Evolutionary conservation across 1,140 invertebrate species (phyloP).

Genomic region (Campodea augens): DNA sequence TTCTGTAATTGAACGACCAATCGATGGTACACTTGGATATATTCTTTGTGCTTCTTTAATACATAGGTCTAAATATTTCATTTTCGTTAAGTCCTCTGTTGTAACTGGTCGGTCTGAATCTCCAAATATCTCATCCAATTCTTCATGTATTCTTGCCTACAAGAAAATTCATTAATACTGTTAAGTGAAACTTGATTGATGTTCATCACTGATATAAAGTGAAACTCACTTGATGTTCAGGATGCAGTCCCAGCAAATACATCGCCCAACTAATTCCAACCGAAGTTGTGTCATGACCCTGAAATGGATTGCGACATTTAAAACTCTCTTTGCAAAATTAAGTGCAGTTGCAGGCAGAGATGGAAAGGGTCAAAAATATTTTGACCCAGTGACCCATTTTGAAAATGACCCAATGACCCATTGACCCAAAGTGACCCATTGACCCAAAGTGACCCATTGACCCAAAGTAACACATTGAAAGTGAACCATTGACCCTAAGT

Average conservation of each 20-base stretch:
- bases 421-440: no score
- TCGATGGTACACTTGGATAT: conserved; percentile 24
- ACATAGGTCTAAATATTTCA: conserved; percentile 25
- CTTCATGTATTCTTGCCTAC: conserved; percentile 17
- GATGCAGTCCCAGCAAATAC: conserved; percentile 29
- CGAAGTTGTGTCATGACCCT: conserved; percentile 33
- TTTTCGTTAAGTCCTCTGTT: conserved; percentile 21
- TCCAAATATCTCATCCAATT: conserved; percentile 22
- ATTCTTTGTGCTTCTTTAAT: conserved; percentile 25
- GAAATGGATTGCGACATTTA: no score
- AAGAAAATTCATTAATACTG: neutral
- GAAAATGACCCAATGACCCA: no score
- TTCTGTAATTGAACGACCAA: conserved; percentile 20
- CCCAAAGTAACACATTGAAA: no score
- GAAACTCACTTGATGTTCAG: conserved; percentile 26
- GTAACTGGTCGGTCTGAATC: conserved; percentile 11
- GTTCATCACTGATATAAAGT: neutral
- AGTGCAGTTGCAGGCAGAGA: no score
- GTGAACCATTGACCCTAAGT: no score
- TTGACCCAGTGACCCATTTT: no score
- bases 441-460: no score
- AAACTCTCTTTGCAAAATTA: no score
- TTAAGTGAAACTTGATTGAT: neutral
- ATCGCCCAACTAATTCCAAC: conserved; percentile 33
- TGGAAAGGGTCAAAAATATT: no score